phyloP scores from a whole-genome alignment of 2,797 vertebrate species.

The Anguilla megastoma region DNA sequence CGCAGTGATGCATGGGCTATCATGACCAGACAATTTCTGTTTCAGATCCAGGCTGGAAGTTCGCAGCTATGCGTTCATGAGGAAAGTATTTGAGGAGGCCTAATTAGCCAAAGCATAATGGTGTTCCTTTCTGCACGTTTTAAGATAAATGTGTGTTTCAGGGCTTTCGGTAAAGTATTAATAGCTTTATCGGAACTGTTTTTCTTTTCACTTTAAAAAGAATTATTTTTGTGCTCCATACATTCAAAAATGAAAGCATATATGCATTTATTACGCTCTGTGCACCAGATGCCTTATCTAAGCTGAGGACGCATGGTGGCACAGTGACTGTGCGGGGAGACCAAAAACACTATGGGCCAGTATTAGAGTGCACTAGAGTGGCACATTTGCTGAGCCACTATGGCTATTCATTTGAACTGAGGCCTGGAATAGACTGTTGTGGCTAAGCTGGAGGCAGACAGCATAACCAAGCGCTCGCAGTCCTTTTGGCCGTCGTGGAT shows the following conservation, averaged over 20 bases:
- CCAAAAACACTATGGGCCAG: not conserved
- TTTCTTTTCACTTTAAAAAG: conserved; percentile 17
- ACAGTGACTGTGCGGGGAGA: too few species aligned
- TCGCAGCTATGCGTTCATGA: conserved; percentile 53
- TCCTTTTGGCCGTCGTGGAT: not conserved
- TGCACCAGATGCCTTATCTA: not conserved
- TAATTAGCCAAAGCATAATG: conserved; percentile 58
- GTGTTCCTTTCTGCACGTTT: conserved; percentile 48
- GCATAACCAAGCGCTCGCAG: not conserved
- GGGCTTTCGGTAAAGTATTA: conserved; percentile 49
- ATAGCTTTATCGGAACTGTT: conserved; percentile 58
- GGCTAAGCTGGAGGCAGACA: not conserved
- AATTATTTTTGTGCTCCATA: not conserved
- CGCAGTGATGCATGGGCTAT: not conserved
- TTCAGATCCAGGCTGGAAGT: conserved; percentile 28
- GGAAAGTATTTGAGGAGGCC: conserved; percentile 63
- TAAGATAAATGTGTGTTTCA: conserved; percentile 37
- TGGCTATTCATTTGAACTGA: not conserved
- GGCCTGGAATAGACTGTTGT: not conserved
- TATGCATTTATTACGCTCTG: not conserved
- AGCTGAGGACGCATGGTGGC: not conserved
- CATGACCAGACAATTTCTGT: not conserved
- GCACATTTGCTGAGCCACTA: not conserved
- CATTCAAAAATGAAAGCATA: not conserved
- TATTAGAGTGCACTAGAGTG: not conserved